Conservation (phyloP, 2,113 vertebrate species). For the Cephalopterus ornatus region DNA sequence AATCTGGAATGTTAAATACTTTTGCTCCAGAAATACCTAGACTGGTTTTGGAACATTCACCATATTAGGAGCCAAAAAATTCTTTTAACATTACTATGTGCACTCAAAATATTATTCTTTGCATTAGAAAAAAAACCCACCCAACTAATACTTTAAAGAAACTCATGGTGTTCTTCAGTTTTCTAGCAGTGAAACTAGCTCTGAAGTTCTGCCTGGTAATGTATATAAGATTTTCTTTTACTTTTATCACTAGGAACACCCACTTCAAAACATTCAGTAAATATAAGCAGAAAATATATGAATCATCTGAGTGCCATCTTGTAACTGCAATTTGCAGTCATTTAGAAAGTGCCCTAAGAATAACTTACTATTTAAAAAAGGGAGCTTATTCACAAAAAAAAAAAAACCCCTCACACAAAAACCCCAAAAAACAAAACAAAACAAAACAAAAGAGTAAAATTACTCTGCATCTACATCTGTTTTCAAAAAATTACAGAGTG, state of each 20-base stretch:
- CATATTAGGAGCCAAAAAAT: background rate
- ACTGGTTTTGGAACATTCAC: background rate
- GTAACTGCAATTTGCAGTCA: background rate
- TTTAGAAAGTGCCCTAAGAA: background rate
- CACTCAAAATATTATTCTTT: background rate
- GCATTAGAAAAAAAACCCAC: background rate
- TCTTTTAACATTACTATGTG: background rate
- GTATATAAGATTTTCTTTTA: background rate
- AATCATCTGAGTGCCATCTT: background rate
- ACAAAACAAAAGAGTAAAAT: background rate
- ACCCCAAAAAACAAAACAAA: too few species aligned
- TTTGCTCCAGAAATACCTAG: background rate
- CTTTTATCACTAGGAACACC: background rate
- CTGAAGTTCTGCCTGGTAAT: background rate
- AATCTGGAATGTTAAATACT: background rate
- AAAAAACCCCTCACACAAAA: too few species aligned
- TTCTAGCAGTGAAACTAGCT: background rate
- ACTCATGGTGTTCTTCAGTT: background rate
- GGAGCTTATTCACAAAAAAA: background rate
- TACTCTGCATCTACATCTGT: background rate
- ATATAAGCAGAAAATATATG: background rate
- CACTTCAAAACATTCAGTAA: background rate
- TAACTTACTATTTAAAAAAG: background rate
- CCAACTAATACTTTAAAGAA: background rate
- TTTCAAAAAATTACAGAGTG: background rate